phyloP scores from a whole-genome alignment of 2,797 vertebrate species.

The Ciconia nigra region DNA sequence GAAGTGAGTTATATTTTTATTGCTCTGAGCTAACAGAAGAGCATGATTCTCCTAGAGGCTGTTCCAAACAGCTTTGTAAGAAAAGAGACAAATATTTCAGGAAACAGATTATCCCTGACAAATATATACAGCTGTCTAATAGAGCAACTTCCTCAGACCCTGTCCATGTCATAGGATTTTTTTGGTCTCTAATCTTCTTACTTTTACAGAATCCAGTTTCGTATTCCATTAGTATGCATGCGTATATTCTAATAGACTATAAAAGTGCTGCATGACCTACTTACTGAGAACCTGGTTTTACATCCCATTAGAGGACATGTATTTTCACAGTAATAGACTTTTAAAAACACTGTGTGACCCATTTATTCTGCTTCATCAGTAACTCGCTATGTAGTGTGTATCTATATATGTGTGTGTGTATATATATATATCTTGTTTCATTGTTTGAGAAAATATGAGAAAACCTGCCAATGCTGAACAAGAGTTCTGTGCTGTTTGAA shows the following conservation, averaged over 20 bases:
- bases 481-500: neutral
- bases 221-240: conserved; percentile 57
- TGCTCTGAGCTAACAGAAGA: conserved; percentile 15
- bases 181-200: conserved; percentile 61
- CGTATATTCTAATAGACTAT: conserved; percentile 47
- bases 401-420: neutral
- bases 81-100: conserved; percentile 39
- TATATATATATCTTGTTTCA: neutral
- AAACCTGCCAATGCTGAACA: neutral
- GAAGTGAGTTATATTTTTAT: conserved; percentile 2
- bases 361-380: conserved; percentile 45
- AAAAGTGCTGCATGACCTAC: conserved; percentile 58
- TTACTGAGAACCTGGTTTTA: conserved; percentile 55
- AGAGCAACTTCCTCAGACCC: conserved; percentile 27
- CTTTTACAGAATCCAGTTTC: conserved; percentile 38
- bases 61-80: neutral
- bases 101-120: conserved; percentile 44
- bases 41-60: neutral
- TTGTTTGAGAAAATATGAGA: neutral
- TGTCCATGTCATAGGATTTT: conserved; percentile 21
- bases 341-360: conserved; percentile 43
- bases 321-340: conserved; percentile 30
- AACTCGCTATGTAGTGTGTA: neutral
- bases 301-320: conserved; percentile 31
- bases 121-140: conserved; percentile 48